phyloP scores from a whole-genome alignment of 2,888 invertebrate species.

The Clistopyga incitator region DNA sequence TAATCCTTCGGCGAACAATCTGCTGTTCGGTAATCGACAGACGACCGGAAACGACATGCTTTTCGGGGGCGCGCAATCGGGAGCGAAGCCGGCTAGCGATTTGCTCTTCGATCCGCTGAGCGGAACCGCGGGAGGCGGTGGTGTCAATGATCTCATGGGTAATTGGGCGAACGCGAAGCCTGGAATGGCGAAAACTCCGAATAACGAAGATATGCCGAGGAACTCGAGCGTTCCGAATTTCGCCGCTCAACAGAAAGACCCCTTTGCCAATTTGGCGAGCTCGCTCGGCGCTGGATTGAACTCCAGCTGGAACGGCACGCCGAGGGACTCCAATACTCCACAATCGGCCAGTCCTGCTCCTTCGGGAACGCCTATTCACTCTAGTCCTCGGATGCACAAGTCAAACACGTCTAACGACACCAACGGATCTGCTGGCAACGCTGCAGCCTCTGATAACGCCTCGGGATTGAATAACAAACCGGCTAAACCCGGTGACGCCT shows the following conservation, averaged over 20 bases:
- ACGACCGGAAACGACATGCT: slow-evolving; percentile 72
- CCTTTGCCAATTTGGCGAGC: slow-evolving; percentile 89
- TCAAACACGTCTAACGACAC: slow-evolving; percentile 72
- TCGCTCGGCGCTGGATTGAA: slow-evolving; percentile 80
- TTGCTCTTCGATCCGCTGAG: slow-evolving; percentile 80
- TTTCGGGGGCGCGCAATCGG: slow-evolving; percentile 70
- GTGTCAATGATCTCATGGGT: slow-evolving; percentile 86
- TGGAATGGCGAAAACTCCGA: slow-evolving; percentile 64
- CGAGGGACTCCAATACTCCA: slow-evolving; percentile 81
- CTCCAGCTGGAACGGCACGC: slow-evolving; percentile 83
- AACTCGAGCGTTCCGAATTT: slow-evolving; percentile 85
- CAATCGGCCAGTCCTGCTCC: slow-evolving; percentile 81
- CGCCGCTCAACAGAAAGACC: slow-evolving; percentile 87
- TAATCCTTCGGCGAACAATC: slow-evolving; percentile 72
- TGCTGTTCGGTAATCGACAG: slow-evolving; percentile 75
- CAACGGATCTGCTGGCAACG: slow-evolving; percentile 41
- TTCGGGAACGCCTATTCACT: slow-evolving; percentile 84
- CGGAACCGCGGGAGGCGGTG: slow-evolving; percentile 53
- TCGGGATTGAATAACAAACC: slow-evolving; percentile 74
- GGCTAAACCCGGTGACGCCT: slow-evolving; percentile 88
- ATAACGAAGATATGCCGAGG: slow-evolving; percentile 81
- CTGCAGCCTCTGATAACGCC: slow-evolving; percentile 71
- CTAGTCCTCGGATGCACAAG: slow-evolving; percentile 82
- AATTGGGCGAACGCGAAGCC: slow-evolving; percentile 81
- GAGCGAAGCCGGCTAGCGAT: slow-evolving; percentile 66